Conservation (phyloP, 2,113 vertebrate genomes). For the Actenoides hombroni region DNA sequence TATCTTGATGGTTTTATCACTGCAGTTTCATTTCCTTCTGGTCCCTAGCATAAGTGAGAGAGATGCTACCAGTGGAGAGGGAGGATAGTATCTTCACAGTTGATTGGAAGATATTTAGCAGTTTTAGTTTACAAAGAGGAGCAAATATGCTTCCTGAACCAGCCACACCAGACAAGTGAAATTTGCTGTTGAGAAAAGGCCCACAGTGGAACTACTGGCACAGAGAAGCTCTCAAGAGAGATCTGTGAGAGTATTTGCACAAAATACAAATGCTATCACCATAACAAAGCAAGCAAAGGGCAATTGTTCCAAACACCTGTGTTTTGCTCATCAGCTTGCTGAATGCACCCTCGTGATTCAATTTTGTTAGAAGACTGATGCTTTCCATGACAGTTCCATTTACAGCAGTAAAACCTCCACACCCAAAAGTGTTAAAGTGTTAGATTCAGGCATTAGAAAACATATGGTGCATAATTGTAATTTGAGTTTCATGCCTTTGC, state of each 20-base stretch:
- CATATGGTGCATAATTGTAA: neutral
- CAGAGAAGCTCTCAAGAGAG: neutral
- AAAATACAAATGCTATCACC: neutral
- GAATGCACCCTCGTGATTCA: neutral
- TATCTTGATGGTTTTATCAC: neutral
- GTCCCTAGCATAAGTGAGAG: neutral
- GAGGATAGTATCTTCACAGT: neutral
- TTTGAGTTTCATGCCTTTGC: neutral
- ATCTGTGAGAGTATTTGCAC: neutral
- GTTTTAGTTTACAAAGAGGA: neutral
- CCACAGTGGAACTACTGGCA: neutral
- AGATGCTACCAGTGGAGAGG: neutral
- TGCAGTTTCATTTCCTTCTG: neutral
- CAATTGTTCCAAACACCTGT: neutral
- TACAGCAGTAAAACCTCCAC: neutral
- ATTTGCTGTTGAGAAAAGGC: neutral
- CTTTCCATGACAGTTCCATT: neutral
- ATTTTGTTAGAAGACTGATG: neutral
- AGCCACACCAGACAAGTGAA: neutral
- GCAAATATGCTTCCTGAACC: neutral
- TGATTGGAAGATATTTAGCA: neutral
- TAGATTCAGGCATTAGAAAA: neutral
- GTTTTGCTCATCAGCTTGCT: accelerated
- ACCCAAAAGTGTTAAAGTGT: neutral
- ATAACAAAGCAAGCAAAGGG: neutral